Evolutionary conservation across 2,113 vertebrate species (phyloP).

Genomic region (Calcarius ornatus): DNA sequence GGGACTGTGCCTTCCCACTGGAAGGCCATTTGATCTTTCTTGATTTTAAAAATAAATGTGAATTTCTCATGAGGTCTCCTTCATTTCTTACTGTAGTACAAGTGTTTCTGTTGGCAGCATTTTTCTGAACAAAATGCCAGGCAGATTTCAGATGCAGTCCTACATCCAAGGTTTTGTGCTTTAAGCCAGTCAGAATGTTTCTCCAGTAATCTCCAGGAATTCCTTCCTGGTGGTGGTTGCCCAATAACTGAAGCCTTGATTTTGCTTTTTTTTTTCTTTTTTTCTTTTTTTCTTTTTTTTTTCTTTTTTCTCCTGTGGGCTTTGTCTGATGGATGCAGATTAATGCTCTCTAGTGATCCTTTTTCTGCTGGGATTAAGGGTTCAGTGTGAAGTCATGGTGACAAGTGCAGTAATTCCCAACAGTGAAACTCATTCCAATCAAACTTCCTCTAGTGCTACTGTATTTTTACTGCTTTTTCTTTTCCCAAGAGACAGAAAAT

Average conservation of each 20-base stretch:
- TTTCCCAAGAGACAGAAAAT: background rate
- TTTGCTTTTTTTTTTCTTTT: background rate
- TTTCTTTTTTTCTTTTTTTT: background rate
- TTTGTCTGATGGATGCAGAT: background rate
- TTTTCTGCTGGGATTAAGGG: background rate
- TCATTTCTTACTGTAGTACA: background rate
- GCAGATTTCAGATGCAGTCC: background rate
- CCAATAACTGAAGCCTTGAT: background rate
- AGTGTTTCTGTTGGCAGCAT: conserved; percentile 9
- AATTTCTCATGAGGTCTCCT: conserved; percentile 18
- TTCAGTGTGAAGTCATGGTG: background rate
- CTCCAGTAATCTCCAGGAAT: background rate
- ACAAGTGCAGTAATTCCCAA: background rate
- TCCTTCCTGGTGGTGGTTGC: background rate
- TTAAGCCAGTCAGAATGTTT: background rate
- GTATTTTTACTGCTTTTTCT: background rate
- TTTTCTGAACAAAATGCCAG: background rate
- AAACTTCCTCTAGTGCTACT: background rate
- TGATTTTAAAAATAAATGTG: background rate
- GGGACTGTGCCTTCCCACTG: background rate
- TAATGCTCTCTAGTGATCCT: background rate
- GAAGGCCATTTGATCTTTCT: background rate
- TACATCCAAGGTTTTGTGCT: background rate
- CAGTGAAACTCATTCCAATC: background rate
- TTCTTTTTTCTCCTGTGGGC: background rate